Conservation (phyloP, 2,113 vertebrate genomes). For the Aldabrachelys gigantea region DNA sequence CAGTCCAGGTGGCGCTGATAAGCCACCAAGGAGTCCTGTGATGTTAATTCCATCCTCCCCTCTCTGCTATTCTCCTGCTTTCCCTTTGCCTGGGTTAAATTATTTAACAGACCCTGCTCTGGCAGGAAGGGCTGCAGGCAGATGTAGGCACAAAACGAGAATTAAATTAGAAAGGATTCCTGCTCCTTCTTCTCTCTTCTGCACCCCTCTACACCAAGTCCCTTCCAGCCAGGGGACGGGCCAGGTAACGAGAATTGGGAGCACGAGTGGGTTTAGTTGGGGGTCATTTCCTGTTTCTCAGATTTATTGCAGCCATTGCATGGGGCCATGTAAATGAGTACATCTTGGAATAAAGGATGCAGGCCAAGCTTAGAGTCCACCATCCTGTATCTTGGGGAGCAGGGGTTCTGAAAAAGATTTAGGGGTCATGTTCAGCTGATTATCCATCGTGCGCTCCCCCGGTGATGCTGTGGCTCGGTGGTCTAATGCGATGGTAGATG, state of each 20-base stretch:
- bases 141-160: conserved; percentile 68
- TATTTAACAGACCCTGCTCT: conserved; percentile 55
- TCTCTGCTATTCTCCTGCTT: conserved; percentile 13
- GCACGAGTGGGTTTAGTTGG: background rate
- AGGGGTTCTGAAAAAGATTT: background rate
- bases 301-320: background rate
- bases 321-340: background rate
- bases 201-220: background rate
- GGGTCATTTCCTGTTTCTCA: background rate
- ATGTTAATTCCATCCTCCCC: conserved; percentile 39
- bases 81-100: conserved; percentile 64
- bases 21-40: background rate
- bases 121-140: conserved; percentile 51
- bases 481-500: background rate
- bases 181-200: background rate
- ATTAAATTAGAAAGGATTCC: conserved; percentile 72
- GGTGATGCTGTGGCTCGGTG: background rate
- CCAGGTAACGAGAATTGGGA: background rate
- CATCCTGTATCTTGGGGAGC: background rate
- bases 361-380: background rate
- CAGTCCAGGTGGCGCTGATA: background rate
- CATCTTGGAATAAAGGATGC: background rate
- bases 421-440: background rate
- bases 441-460: background rate
- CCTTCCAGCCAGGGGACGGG: background rate